A percentile compares a stretch with the other conserved stretches of the same genome.
Evolutionary conservation across 37 sponge, comb jelly and placozoan genomes (phyloP).

Genomic region (Hexactinellida sp.): DNA sequence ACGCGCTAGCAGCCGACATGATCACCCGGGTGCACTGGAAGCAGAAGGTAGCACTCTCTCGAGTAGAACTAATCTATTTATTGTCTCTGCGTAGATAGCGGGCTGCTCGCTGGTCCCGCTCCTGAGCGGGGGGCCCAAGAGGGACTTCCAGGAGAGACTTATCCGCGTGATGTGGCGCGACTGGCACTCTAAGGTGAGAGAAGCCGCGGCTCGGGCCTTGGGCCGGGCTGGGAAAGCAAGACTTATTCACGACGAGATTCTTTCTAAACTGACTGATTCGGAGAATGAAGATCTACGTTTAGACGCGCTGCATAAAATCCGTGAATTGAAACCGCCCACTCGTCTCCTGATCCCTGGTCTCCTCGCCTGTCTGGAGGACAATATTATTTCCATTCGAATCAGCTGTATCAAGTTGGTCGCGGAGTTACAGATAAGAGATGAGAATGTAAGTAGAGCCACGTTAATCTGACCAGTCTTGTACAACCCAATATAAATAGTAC

Average conservation of each 20-base stretch:
- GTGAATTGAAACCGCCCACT: background rate
- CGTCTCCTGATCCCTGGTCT: background rate
- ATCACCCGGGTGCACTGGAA: background rate
- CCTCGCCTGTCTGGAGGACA: background rate
- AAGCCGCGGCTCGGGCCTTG: constrained; percentile 65
- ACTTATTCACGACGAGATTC: constrained; percentile 77
- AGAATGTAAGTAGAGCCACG: background rate
- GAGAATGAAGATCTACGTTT: constrained; percentile 40
- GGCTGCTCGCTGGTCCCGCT: background rate
- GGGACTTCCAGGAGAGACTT: constrained; percentile 27
- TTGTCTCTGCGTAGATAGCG: background rate
- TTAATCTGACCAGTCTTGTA: no score
- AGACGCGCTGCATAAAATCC: constrained; percentile 51
- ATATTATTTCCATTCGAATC: background rate
- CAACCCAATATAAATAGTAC: no score
- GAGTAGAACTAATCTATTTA: background rate
- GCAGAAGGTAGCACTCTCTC: background rate
- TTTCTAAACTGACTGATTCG: constrained; percentile 23
- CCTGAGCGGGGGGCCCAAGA: background rate
- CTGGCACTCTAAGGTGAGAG: constrained; percentile 56
- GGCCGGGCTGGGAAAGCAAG: constrained; percentile 67
- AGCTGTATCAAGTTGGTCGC: background rate
- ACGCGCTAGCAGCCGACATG: background rate
- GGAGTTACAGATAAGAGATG: constrained; percentile 3
- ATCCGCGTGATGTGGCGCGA: constrained; percentile 63